Conservation (phyloP, 2,797 vertebrate genomes). For the Xenops minutus region DNA sequence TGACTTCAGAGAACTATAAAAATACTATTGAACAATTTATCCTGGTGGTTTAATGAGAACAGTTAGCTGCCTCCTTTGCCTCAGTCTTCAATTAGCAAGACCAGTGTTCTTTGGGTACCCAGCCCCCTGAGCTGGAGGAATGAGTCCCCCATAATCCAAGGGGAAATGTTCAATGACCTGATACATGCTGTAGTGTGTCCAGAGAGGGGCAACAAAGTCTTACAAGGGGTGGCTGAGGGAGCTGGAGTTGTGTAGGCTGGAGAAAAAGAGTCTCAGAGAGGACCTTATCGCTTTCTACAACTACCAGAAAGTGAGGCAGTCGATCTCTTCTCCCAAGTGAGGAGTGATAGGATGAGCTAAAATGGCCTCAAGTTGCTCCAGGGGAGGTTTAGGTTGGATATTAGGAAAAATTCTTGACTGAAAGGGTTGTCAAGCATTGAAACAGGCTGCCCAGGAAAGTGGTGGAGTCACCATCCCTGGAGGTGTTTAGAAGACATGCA, state of each 20-base stretch:
- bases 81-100: neutral
- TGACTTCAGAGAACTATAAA: neutral
- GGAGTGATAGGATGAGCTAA: neutral
- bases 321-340: neutral
- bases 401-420: neutral
- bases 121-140: neutral
- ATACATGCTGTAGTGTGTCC: neutral
- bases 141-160: neutral
- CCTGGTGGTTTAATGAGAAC: neutral
- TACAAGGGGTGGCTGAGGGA: neutral
- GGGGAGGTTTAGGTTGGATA: neutral
- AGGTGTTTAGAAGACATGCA: neutral
- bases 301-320: neutral
- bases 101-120: neutral
- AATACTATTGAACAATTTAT: neutral
- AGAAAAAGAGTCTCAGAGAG: neutral
- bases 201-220: neutral
- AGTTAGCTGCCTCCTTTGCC: neutral
- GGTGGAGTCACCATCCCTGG: neutral
- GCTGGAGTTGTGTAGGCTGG: neutral
- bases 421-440: neutral
- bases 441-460: neutral
- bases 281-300: neutral
- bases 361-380: neutral
- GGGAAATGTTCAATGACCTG: neutral